These are phyloP conservation scores for Trichonephila clavata DNA, from an alignment of 1,140 invertebrate species.

Conservation along the genomic window DNA sequence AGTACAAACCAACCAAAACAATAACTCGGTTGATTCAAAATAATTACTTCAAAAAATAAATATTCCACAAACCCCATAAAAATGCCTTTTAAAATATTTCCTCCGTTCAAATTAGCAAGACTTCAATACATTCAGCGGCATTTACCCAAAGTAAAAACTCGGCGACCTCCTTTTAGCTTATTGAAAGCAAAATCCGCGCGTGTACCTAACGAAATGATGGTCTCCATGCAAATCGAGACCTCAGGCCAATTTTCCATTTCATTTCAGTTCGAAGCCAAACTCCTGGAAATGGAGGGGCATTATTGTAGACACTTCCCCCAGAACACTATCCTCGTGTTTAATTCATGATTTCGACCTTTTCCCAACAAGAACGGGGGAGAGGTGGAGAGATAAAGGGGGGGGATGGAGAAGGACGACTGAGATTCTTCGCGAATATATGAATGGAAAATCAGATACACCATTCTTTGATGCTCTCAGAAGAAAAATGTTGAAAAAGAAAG, in stretches of 20 bases:
- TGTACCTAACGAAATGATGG: conserved; percentile 19
- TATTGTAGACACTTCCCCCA: conserved; percentile 60
- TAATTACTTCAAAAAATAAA: neutral
- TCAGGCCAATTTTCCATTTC: conserved; percentile 51
- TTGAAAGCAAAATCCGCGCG: neutral
- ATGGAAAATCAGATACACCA: conserved; percentile 36
- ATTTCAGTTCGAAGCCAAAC: neutral
- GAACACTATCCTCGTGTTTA: conserved; percentile 43
- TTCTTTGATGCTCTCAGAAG: neutral
- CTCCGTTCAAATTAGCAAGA: neutral
- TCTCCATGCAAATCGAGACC: neutral
- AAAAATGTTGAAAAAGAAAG: neutral
- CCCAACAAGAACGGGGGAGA: neutral
- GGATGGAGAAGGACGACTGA: too few species aligned
- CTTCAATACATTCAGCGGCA: neutral
- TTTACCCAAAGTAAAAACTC: neutral
- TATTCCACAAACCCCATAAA: neutral
- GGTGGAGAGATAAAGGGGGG: neutral
- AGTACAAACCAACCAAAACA: too few species aligned
- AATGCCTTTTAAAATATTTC: neutral
- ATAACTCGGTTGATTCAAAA: neutral
- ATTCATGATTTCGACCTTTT: conserved; percentile 56
- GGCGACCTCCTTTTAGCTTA: neutral
- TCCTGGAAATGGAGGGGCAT: neutral
- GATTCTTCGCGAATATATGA: conserved; percentile 45